These are phyloP conservation scores for Herminia tarsipennalis DNA, from an alignment of 2,888 invertebrate genomes.

Conservation along the genomic window DNA sequence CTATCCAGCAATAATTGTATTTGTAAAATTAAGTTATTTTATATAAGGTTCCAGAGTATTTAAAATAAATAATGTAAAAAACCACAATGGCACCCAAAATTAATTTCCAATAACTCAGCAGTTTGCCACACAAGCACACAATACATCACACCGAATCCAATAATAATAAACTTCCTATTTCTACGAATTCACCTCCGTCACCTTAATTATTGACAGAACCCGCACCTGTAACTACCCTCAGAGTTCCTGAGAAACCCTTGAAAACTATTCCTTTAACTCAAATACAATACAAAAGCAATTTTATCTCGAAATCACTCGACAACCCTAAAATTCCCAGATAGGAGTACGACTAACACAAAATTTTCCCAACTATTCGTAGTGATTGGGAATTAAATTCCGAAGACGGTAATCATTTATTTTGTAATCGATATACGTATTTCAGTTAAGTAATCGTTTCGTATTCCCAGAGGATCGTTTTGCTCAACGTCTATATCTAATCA, in stretches of 20 bases:
- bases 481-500: neutral
- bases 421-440: conserved; percentile 1
- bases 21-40: no score
- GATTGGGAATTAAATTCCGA: neutral
- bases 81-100: no score
- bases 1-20: no score
- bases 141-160: neutral
- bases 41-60: no score
- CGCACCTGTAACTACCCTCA: neutral
- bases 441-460: neutral
- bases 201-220: neutral
- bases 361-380: neutral
- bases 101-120: neutral
- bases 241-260: neutral
- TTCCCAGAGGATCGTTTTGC: neutral
- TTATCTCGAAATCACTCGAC: neutral
- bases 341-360: neutral
- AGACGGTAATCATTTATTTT: neutral
- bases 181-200: neutral
- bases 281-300: neutral
- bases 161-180: conserved; percentile 4
- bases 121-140: neutral
- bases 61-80: no score
- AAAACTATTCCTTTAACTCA: neutral
- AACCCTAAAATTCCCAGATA: neutral